Evolutionary conservation across 2,113 vertebrate genomes (phyloP), one percentile per base, ranked within the genome.

Genomic region (Xerus inauris): DNA sequence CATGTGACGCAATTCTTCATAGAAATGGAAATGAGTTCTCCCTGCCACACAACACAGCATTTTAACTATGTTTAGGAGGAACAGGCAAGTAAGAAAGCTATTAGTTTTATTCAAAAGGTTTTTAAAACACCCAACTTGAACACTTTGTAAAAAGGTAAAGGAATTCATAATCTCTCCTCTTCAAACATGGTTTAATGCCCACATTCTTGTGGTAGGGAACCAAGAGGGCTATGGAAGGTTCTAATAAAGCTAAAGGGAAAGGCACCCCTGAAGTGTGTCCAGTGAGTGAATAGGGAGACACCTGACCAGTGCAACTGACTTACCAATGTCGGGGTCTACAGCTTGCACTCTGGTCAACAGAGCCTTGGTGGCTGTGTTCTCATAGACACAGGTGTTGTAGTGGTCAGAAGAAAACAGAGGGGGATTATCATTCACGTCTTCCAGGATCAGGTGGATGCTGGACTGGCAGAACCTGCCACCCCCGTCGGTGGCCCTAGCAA

Each of bases 371-470:
- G 99, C 99, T 0, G 99, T 99, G 98, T 99, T 99, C 98, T 99
- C 99, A 8, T 99, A 99, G 59, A 99, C 98, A n/a, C 99, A 99
- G 0, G 99, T 97, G 0, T 98, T 98, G 96, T 99, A 99, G 94
- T 98, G 99, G 40, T 98, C 96, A 49, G 98, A 98, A 3, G 99
- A 99, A 97, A 99, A 99, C 45, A 98, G 94, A 0, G 99, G 99
- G 0, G 99, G 98, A 88, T 99, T 99, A 97, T 99, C 99, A 35
- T 99, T 99, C 96, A 99, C 99, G 3, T 99, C 99, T 94, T 99
- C 98, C 94, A 99, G 98, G 42, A 97, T 96, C 93, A 99, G 98
- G 73, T 89, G 98, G 87, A 99, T 97, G 89, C 98, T 97, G 7
- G 99, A 99, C 5, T 98, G 99, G 96, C 99, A 99, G 98, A 99